These are phyloP conservation scores for Catharus ustulatus DNA, from an alignment of 2,797 vertebrate genomes.

Conservation along the genomic window DNA sequence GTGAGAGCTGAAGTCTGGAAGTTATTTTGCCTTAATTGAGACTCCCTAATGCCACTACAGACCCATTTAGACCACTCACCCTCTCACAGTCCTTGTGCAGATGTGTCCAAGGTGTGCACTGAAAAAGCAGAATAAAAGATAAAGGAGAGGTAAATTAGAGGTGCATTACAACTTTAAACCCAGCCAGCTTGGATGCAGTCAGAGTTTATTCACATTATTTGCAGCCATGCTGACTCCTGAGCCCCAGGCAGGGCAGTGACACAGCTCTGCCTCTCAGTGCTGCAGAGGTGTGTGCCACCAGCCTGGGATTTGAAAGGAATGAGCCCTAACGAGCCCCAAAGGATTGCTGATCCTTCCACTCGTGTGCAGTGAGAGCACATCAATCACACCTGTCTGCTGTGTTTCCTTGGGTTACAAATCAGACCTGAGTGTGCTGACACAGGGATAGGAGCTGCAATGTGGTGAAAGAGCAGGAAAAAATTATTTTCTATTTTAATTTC, in stretches of 20 bases:
- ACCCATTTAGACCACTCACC: neutral
- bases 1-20: neutral
- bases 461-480: neutral
- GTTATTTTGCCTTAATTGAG: neutral
- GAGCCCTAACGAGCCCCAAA: neutral
- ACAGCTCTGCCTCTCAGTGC: neutral
- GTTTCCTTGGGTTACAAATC: neutral
- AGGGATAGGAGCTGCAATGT: neutral
- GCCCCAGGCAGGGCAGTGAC: neutral
- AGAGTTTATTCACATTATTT: neutral
- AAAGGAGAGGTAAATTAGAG: neutral
- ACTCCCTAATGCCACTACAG: neutral
- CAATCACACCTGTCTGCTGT: neutral
- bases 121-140: neutral
- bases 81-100: neutral
- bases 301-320: neutral
- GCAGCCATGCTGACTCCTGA: neutral
- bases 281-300: neutral
- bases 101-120: neutral
- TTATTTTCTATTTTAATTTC: no score
- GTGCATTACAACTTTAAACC: neutral
- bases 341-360: neutral
- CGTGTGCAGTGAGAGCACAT: neutral
- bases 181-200: neutral
- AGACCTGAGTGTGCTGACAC: neutral